These are phyloP conservation scores for Margaritifera margaritifera DNA, from an alignment of 2,888 invertebrate genomes.

Conservation along the genomic window DNA sequence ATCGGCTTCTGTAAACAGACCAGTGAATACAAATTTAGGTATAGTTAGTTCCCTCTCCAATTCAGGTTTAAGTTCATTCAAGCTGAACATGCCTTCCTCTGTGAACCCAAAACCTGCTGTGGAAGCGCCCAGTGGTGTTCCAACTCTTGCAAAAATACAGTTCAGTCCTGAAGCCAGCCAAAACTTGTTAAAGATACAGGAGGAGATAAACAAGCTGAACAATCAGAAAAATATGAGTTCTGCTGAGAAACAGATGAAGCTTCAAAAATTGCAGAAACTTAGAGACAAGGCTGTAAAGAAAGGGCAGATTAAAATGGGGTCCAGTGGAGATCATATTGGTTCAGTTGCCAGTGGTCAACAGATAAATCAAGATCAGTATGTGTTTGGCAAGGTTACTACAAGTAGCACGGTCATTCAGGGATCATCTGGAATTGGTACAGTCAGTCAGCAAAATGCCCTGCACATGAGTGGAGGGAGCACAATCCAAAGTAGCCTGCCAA, in stretches of 20 bases:
- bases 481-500: too few relatives aligned
- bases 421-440: too few relatives aligned
- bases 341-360: too few relatives aligned
- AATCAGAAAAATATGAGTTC: slow-evolving; percentile 75
- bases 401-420: too few relatives aligned
- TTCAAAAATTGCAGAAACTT: slow-evolving; percentile 80
- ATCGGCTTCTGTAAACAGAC: neutral
- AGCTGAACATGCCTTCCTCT: neutral
- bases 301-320: slow-evolving; percentile 77
- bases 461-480: too few relatives aligned
- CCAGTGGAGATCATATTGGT: too few relatives aligned
- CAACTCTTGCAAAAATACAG: slow-evolving; percentile 45
- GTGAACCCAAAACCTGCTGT: slow-evolving; percentile 16
- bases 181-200: slow-evolving; percentile 77
- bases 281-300: slow-evolving; percentile 83
- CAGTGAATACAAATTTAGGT: neutral
- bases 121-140: slow-evolving; percentile 30
- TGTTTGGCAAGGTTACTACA: too few relatives aligned
- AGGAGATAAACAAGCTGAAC: slow-evolving; percentile 81
- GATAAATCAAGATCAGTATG: too few relatives aligned
- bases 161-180: slow-evolving; percentile 43
- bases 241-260: slow-evolving; percentile 76
- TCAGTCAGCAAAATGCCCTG: too few relatives aligned
- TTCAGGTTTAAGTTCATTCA: neutral
- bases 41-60: neutral